Evolutionary conservation across 2,888 invertebrate genomes (phyloP), one percentile per base, ranked within the genome.

Genomic region (Drosophila emarginata): DNA sequence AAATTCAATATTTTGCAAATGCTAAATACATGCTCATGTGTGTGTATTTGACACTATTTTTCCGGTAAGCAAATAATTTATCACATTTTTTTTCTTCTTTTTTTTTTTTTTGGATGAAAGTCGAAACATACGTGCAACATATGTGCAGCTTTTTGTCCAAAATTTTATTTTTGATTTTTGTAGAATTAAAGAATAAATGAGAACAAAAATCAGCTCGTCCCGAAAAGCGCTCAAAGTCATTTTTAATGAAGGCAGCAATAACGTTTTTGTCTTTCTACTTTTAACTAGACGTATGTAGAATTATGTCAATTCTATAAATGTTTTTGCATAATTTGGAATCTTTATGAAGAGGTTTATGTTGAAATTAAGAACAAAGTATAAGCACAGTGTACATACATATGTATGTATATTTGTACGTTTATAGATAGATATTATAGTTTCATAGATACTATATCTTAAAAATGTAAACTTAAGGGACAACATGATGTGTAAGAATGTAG

Each of bases 301-400:
- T 85, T 87, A 88, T 86, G 85, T 86, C 89, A 88, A 86, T 78
- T 88, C 85, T 85, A 85, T 79, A 63, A 84, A 85, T 88, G 77
- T 70, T 64, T 57, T 64, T 67, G 70, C 67, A 71, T 75, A 72
- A 74, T 72, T 75, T 76, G 78, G 78, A 78, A 86, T 83, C 74
- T 80, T 80, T 80, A 88, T 72, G 61, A 58, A 64, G 57, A 73
- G 62, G 63, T 67, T 67, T 64, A 56, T 39, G 62, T 28, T 37
- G 50, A 64, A 50, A 15, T 26, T 21, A 4, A 4, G 14, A 21
- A 45, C 18, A 21, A 45, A 21, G 45, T 45, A 45, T 15, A 18
- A 3, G 3, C 9, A 9, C 1, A 45, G n/a, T 7, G 18, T 45
- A 18, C 15, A 45, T 45, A 39, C 14, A 14, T n/a, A n/a, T n/a